Conservation (phyloP, 1,140 invertebrate genomes). For the Platyura marginata region DNA sequence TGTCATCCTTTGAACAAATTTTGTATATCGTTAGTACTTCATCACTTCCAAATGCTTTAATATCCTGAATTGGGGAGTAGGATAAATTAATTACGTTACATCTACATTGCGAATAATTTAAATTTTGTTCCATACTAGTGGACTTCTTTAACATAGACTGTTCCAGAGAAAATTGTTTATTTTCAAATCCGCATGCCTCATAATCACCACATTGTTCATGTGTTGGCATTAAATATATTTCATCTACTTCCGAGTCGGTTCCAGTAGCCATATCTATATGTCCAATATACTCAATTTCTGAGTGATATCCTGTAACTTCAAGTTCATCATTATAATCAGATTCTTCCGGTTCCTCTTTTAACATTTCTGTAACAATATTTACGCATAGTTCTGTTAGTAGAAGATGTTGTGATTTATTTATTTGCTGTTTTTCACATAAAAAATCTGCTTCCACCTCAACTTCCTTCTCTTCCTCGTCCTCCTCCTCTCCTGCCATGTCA, state of each 20-base stretch:
- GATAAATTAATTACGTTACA: neutral
- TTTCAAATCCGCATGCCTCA: conserved; percentile 1
- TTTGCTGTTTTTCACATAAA: neutral
- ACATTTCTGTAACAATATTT: neutral
- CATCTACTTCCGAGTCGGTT: conserved; percentile 3
- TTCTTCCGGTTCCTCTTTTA: neutral
- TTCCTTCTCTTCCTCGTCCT: neutral
- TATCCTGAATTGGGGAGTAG: neutral
- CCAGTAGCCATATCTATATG: neutral
- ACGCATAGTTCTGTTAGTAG: too few species aligned
- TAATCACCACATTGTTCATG: neutral
- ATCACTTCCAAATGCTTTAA: neutral
- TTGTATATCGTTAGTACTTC: conserved; percentile 4
- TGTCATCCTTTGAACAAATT: conserved; percentile 2
- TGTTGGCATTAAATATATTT: conserved; percentile 5
- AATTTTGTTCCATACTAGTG: neutral
- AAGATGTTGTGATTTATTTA: neutral
- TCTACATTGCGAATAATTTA: neutral
- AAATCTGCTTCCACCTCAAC: neutral
- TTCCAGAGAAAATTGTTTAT: conserved; percentile 2
- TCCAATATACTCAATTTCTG: neutral
- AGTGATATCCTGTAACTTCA: neutral
- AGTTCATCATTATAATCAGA: neutral
- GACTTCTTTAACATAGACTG: neutral
- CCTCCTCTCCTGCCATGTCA: neutral